Conservation (phyloP, 2,113 vertebrate genomes). For the Meriones unguiculatus region DNA sequence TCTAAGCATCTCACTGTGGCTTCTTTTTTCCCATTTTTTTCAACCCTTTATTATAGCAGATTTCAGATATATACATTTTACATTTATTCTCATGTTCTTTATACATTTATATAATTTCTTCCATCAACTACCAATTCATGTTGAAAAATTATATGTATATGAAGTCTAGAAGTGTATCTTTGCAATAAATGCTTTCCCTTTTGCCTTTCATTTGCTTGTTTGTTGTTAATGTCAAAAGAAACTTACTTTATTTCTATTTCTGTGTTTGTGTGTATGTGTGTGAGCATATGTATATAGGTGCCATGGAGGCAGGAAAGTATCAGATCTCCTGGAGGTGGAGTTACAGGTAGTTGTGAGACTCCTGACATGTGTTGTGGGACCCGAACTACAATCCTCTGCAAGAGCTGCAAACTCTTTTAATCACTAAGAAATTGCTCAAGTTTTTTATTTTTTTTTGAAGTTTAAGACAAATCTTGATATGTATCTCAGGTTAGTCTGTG, state of each 20-base stretch:
- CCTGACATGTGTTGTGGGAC: not conserved
- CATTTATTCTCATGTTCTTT: slow-evolving; percentile 16
- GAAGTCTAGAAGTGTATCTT: slow-evolving; percentile 42
- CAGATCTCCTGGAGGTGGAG: not conserved
- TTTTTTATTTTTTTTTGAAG: too few relatives aligned
- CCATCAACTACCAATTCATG: not conserved
- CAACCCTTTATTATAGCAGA: slow-evolving; percentile 30
- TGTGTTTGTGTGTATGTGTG: not conserved
- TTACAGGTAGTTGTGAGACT: not conserved
- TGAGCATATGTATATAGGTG: not conserved
- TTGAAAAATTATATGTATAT: not conserved
- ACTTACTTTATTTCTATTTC: not conserved
- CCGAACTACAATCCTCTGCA: not conserved
- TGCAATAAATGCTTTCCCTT: slow-evolving; percentile 37
- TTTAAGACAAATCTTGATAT: not conserved
- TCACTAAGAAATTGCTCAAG: not conserved
- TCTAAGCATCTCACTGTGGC: not conserved
- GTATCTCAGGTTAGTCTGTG: not conserved
- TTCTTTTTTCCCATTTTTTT: not conserved
- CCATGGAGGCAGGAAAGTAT: not conserved
- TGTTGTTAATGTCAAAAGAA: not conserved
- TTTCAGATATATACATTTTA: not conserved
- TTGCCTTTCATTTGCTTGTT: not conserved
- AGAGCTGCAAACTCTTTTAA: not conserved
- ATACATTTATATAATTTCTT: slow-evolving; percentile 1